Conservation (phyloP, 2,113 vertebrate species). For the Alligator sinensis region DNA sequence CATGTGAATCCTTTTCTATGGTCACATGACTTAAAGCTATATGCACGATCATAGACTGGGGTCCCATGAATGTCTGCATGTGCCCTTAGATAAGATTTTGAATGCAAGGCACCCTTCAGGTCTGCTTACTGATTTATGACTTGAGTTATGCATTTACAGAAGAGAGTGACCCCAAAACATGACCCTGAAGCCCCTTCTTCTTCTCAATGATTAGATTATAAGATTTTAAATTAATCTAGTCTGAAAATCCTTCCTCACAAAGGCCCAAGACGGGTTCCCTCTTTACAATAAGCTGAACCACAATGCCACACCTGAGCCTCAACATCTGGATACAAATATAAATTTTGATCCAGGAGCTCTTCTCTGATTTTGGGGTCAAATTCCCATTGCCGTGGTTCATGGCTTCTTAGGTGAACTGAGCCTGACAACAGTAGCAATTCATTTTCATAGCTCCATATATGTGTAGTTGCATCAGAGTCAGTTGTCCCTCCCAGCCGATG, state of each 20-base stretch:
- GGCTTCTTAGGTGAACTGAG: background rate
- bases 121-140: background rate
- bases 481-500: background rate
- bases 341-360: background rate
- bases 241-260: background rate
- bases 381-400: background rate
- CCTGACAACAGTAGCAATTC: background rate
- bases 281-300: background rate
- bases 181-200: background rate
- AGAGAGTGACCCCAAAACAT: background rate
- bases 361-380: background rate
- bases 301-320: background rate
- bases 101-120: no score
- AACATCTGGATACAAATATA: background rate
- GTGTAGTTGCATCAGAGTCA: background rate
- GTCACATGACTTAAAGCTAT: no score
- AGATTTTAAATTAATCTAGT: background rate
- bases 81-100: no score
- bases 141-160: background rate
- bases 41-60: no score
- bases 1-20: no score
- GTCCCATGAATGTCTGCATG: no score
- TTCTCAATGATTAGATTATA: background rate
- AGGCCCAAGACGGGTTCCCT: background rate
- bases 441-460: background rate